Conservation (phyloP, 2,888 invertebrate genomes). For the Cheilosia vulpina region DNA sequence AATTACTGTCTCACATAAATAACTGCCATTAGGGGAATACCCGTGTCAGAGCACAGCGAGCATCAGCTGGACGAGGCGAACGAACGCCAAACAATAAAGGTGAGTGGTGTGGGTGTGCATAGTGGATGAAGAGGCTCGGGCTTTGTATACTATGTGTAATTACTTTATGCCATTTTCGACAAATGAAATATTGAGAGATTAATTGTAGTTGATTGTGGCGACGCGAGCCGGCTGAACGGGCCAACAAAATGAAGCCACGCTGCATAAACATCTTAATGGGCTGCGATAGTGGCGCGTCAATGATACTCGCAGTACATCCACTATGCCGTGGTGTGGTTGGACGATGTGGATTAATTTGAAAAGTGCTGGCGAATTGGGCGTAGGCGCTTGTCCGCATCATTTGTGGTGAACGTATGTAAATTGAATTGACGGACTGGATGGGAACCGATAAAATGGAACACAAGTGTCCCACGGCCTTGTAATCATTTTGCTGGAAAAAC, state of each 20-base stretch:
- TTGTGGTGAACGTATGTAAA: slow-evolving; percentile 32
- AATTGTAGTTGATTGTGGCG: slow-evolving; percentile 71
- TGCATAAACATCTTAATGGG: slow-evolving; percentile 69
- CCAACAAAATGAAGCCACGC: slow-evolving; percentile 46
- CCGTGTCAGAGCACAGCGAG: slow-evolving; percentile 3
- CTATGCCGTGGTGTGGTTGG: slow-evolving; percentile 4
- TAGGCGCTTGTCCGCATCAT: slow-evolving; percentile 31
- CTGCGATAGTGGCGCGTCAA: slow-evolving; percentile 8
- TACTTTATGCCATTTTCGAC: slow-evolving; percentile 73
- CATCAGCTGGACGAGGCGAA: slow-evolving; percentile 59
- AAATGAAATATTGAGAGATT: slow-evolving; percentile 75
- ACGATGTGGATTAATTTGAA: slow-evolving; percentile 54
- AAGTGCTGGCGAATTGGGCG: slow-evolving; percentile 47
- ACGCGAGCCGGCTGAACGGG: neutral
- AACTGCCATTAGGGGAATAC: slow-evolving; percentile 67
- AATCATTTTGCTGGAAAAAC: neutral
- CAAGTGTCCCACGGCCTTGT: neutral
- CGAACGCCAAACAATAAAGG: slow-evolving; percentile 10
- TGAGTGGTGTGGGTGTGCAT: neutral
- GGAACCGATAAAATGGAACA: neutral
- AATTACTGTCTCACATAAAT: slow-evolving; percentile 75
- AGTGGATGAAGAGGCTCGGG: slow-evolving; percentile 43
- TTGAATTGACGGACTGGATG: slow-evolving; percentile 39
- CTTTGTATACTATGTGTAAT: slow-evolving; percentile 43
- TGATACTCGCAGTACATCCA: slow-evolving; percentile 36